phyloP scores from a whole-genome alignment of 2,113 vertebrate species.

The Rynchops niger region DNA sequence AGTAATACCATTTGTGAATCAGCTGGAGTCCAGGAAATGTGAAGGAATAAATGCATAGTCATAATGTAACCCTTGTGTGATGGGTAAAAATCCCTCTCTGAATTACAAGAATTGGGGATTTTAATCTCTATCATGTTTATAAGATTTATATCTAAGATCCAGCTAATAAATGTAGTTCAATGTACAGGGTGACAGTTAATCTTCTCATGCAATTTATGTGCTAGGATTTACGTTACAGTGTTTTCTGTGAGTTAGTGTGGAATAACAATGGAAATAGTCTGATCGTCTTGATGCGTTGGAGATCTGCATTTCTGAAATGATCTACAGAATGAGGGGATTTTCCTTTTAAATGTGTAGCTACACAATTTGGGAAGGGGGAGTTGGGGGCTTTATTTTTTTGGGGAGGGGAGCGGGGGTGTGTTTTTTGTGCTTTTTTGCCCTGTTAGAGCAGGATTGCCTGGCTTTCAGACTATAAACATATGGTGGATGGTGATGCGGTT shows the following conservation, averaged over 20 bases:
- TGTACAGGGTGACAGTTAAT: neutral
- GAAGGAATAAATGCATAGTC: neutral
- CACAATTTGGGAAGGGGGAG: accelerated
- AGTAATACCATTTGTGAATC: neutral
- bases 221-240: neutral
- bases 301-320: neutral
- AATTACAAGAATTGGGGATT: neutral
- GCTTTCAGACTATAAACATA: neutral
- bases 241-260: neutral
- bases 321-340: neutral
- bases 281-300: neutral
- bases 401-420: no score
- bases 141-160: neutral
- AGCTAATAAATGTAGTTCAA: neutral
- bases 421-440: no score
- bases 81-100: neutral
- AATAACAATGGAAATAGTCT: neutral
- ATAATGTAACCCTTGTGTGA: neutral
- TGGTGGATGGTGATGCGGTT: neutral
- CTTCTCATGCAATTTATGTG: neutral
- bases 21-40: neutral
- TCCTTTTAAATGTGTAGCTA: neutral
- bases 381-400: neutral
- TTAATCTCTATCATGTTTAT: neutral
- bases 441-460: neutral